Evolutionary conservation across 2,113 vertebrate genomes (phyloP).

Genomic region (Clarias gariepinus): DNA sequence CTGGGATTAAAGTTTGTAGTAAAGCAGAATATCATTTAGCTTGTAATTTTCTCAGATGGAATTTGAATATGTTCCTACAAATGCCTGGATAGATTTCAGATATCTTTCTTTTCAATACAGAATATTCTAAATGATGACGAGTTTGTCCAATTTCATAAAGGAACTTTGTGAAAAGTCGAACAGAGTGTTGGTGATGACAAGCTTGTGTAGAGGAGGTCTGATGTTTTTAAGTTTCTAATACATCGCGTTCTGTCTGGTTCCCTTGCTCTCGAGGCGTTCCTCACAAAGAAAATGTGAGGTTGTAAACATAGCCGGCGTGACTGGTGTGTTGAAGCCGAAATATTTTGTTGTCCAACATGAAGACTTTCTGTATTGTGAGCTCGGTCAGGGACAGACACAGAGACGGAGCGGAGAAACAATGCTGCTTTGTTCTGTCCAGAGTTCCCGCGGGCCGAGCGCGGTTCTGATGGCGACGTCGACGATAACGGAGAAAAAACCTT

Average conservation of each 20-base stretch:
- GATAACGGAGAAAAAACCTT: no score
- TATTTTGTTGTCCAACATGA: conserved; percentile 11
- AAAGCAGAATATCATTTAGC: background rate
- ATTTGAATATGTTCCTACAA: background rate
- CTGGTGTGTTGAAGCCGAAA: background rate
- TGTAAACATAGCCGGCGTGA: background rate
- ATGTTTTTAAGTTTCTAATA: background rate
- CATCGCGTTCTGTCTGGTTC: background rate
- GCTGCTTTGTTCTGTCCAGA: conserved; percentile 7
- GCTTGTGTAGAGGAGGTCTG: background rate
- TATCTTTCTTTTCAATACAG: background rate
- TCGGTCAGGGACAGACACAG: background rate
- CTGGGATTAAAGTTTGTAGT: background rate
- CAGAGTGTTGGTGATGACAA: background rate
- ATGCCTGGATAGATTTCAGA: background rate
- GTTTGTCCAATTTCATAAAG: background rate
- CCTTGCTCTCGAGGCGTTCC: background rate
- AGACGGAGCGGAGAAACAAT: conserved; percentile 27
- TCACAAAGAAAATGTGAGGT: background rate
- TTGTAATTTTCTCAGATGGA: background rate
- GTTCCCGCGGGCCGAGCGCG: background rate
- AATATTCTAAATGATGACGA: background rate
- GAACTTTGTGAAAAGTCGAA: background rate
- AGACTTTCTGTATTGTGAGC: conserved; percentile 11
- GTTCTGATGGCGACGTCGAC: background rate